phyloP scores from a whole-genome alignment of 2,888 invertebrate species.

The Ypsolopha sequella region DNA sequence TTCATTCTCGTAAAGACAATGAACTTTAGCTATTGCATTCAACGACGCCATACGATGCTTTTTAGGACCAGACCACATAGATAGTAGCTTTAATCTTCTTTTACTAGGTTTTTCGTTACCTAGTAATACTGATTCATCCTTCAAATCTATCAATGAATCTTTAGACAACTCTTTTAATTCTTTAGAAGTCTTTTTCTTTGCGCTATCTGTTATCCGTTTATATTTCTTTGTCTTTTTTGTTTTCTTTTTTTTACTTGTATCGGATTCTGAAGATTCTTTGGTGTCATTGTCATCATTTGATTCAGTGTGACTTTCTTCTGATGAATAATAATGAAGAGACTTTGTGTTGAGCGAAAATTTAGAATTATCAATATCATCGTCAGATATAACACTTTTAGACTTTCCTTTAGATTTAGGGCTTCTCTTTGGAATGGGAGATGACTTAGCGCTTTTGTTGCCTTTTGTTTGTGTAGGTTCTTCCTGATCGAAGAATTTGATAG shows the following conservation, averaged over 20 bases:
- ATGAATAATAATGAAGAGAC: constrained; percentile 41
- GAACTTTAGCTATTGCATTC: constrained; percentile 91
- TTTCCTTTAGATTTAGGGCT: constrained; percentile 25
- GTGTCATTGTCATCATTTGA: constrained; percentile 57
- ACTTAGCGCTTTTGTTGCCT: constrained; percentile 6
- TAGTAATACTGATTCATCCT: constrained; percentile 40
- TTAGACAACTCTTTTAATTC: constrained; percentile 60
- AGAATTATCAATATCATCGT: constrained; percentile 53
- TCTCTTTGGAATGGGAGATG: neutral
- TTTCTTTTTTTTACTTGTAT: constrained; percentile 43
- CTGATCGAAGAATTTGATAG: constrained; percentile 50
- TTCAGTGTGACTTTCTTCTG: constrained; percentile 56
- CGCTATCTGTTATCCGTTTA: constrained; percentile 47
- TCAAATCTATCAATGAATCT: constrained; percentile 53
- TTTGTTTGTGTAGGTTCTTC: constrained; percentile 17
- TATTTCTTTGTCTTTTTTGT: constrained; percentile 47
- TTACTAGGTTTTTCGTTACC: constrained; percentile 57
- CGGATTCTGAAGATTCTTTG: constrained; percentile 56
- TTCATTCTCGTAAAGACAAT: constrained; percentile 92
- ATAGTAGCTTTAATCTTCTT: constrained; percentile 71
- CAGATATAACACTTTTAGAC: constrained; percentile 27
- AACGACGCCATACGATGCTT: constrained; percentile 89
- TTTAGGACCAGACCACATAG: constrained; percentile 84
- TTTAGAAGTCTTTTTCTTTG: constrained; percentile 47
- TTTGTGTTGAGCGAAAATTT: constrained; percentile 53